Base-by-base conservation (phyloP, 2,113 vertebrate genomes). In the Equus quagga region DNA sequence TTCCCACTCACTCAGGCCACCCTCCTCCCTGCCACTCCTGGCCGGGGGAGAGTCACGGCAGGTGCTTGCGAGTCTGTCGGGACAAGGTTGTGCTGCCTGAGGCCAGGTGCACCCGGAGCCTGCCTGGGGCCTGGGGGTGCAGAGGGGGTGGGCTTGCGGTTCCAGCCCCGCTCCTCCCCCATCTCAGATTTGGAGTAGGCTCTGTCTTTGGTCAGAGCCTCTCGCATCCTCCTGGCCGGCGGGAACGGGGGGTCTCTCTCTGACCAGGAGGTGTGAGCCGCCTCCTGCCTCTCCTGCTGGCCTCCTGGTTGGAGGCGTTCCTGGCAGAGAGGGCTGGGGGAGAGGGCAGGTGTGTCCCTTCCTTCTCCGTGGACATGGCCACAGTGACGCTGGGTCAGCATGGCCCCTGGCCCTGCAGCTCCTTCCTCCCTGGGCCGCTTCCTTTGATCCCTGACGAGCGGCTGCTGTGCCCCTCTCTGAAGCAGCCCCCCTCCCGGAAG, bases 311-410 rank as follows among this genome's bases (percentile, higher is more conserved):
- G 15, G 54, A 26, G 10, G 23, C 2, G 0, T 1, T 9, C 54
- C 0, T 1, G 10, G 41, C 36, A 41, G 36, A 41, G 36, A 41
- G 36, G 36, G 0, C 79, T 7, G 23, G 65, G 36, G 19, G 26
- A 18, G 36, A 64, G 54, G 54, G 23, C 36, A 2, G 8, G 51
- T 0, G 17, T 3, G 5, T 1, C 4, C 36, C 54, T 5, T 7
- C 24, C 54, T 6, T 12, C 44, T 2, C 24, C 5, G 14, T 7
- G 19, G 58, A 28, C 62, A 3, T 0, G 6, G 72, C 58, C 21
- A 1, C 36, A 2, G 4, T 2, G 11, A 11, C 8, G 18, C 26
- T 1, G 2, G 1, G 75, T 54, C 75, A 4, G 12, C 3, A 0
- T 1, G 4, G 24, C n/a, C 24, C 17, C 8, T 10, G 41, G 23